These are phyloP conservation scores for Leucophenga maculata DNA, from an alignment of 2,888 invertebrate species.

Conservation along the genomic window DNA sequence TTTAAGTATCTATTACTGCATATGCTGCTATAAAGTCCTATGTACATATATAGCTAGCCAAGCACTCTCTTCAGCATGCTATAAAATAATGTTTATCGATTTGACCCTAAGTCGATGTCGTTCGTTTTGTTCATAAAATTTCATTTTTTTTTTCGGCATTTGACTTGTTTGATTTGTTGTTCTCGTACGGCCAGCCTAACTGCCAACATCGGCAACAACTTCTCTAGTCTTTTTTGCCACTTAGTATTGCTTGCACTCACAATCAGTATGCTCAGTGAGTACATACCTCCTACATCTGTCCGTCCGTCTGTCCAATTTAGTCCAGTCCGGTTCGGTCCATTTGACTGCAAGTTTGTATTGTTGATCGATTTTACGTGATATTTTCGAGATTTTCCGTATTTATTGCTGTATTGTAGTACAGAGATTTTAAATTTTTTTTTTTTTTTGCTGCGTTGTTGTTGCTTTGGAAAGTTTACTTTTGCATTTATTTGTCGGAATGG, in stretches of 20 bases:
- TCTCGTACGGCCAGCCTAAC: background rate
- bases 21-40: background rate
- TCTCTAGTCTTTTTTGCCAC: slow-evolving; percentile 39
- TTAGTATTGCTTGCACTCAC: slow-evolving; percentile 34
- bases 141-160: slow-evolving; percentile 34
- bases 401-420: slow-evolving; percentile 52
- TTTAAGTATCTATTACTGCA: slow-evolving; percentile 12
- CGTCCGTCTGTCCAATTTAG: too few relatives aligned
- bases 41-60: background rate
- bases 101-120: slow-evolving; percentile 56
- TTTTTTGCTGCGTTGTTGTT: slow-evolving; percentile 42
- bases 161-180: slow-evolving; percentile 53
- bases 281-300: too few relatives aligned
- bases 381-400: slow-evolving; percentile 70
- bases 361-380: slow-evolving; percentile 72
- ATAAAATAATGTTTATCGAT: slow-evolving; percentile 63
- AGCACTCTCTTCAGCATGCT: slow-evolving; percentile 36
- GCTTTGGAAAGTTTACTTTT: slow-evolving; percentile 60
- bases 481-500: slow-evolving; percentile 47
- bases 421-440: slow-evolving; percentile 36
- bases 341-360: slow-evolving; percentile 69
- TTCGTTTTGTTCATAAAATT: slow-evolving; percentile 3
- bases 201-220: slow-evolving; percentile 22
- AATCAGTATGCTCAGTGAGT: slow-evolving; percentile 18
- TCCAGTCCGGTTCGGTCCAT: slow-evolving; percentile 44